Conservation (phyloP, 64 coral and sea anemone genomes). For the Montipora cactus region DNA sequence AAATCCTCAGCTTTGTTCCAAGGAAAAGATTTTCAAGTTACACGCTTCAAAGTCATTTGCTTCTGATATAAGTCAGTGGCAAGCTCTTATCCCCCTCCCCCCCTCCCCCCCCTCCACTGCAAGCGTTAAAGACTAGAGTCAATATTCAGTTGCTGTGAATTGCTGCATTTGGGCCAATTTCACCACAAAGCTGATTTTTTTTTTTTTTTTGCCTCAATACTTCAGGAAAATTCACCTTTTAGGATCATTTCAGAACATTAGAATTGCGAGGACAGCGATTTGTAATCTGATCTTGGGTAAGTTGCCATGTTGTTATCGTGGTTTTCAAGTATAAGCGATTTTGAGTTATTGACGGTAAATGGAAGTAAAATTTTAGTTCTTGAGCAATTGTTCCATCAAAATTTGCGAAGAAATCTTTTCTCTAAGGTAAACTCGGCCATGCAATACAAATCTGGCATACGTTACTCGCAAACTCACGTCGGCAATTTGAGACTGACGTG, state of each 20-base stretch:
- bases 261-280: conserved; percentile 97
- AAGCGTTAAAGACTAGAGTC: not conserved
- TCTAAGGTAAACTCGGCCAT: too few species aligned
- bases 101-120: too few species aligned
- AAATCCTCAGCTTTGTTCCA: too few species aligned
- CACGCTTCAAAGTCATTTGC: not conserved
- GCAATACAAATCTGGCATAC: too few species aligned
- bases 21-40: too few species aligned
- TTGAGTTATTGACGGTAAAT: too few species aligned
- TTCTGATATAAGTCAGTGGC: not conserved
- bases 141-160: not conserved
- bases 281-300: conserved; percentile 97
- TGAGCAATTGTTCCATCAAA: too few species aligned
- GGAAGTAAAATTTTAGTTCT: too few species aligned
- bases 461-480: too few species aligned
- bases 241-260: conserved; percentile 99
- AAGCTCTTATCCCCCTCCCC: not conserved
- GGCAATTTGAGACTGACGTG: too few species aligned
- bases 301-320: not conserved
- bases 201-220: not conserved
- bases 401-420: too few species aligned
- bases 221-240: conserved; percentile 98
- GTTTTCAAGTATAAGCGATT: too few species aligned
- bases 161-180: not conserved
- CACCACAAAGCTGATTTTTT: not conserved